phyloP scores from a whole-genome alignment of 2,797 vertebrate genomes.

The Pachyuromys duprasi region DNA sequence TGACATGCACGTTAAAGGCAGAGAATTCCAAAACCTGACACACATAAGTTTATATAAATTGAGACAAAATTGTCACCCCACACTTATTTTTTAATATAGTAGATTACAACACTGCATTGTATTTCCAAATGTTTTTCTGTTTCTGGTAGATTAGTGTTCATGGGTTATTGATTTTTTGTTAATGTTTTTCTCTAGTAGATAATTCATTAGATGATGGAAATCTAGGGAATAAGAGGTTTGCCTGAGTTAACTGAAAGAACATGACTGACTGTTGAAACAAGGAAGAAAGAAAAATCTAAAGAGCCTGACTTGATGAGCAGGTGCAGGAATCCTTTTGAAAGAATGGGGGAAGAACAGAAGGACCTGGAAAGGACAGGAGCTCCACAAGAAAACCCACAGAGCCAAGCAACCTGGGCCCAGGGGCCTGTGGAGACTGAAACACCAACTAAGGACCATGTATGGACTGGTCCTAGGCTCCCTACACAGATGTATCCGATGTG shows the following conservation, averaged over 20 bases:
- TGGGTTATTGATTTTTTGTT: background rate
- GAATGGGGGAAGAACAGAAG: too few species aligned
- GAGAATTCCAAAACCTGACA: constrained; percentile 33
- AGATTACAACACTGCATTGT: background rate
- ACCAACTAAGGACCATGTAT: too few species aligned
- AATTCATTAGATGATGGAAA: background rate
- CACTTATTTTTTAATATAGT: background rate
- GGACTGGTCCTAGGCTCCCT: too few species aligned
- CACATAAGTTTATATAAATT: background rate
- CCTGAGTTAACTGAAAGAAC: background rate
- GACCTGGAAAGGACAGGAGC: too few species aligned
- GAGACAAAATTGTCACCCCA: background rate
- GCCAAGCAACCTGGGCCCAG: too few species aligned
- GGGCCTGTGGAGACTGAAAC: too few species aligned
- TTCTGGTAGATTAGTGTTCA: background rate
- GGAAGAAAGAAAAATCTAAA: background rate
- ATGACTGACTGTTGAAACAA: background rate
- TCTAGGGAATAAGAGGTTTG: background rate
- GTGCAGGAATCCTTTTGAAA: too few species aligned
- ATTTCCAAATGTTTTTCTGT: constrained; percentile 41
- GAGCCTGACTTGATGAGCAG: background rate
- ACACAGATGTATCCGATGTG: too few species aligned
- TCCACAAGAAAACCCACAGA: too few species aligned
- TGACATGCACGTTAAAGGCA: constrained; percentile 22
- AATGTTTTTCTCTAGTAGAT: background rate